These are phyloP conservation scores for Erynnis tages DNA, from an alignment of 2,888 invertebrate genomes.

Conservation along the genomic window DNA sequence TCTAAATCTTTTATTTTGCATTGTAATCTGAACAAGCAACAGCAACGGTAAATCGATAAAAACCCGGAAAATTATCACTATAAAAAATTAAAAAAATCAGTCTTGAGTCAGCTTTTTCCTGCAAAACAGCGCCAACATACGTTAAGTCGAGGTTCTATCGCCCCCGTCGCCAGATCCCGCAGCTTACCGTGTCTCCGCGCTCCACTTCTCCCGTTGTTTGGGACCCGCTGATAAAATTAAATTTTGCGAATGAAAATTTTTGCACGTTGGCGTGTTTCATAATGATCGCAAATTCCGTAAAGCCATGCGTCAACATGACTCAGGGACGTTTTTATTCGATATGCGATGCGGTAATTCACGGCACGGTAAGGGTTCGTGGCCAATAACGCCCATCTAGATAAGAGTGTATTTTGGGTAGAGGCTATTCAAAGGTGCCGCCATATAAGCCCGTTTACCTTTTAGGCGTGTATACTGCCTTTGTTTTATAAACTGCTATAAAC, in stretches of 20 bases:
- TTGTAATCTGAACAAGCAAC: no score
- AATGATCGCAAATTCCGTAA: slow-evolving; percentile 7
- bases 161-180: no score
- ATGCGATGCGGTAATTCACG: slow-evolving; percentile 14
- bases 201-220: slow-evolving; percentile 28
- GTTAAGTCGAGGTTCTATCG: no score
- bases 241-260: slow-evolving; percentile 24
- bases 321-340: slow-evolving; percentile 25
- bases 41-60: no score
- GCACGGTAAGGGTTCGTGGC: slow-evolving; percentile 11
- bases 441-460: slow-evolving; percentile 18
- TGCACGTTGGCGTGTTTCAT: slow-evolving; percentile 14
- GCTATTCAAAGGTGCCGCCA: slow-evolving; percentile 10
- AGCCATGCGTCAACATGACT: slow-evolving; percentile 14
- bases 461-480: slow-evolving; percentile 18
- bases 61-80: no score
- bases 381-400: slow-evolving; percentile 17
- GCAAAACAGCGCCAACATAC: no score
- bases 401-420: slow-evolving; percentile 11
- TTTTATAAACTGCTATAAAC: slow-evolving; percentile 19
- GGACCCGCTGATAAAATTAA: slow-evolving; percentile 30
- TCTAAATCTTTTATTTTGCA: no score
- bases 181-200: slow-evolving; percentile 35
- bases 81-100: no score
- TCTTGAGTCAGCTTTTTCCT: no score